Evolutionary conservation across 1,140 invertebrate genomes (phyloP), one percentile per base, ranked within the genome.

Genomic region (Listronotus oregonensis): DNA sequence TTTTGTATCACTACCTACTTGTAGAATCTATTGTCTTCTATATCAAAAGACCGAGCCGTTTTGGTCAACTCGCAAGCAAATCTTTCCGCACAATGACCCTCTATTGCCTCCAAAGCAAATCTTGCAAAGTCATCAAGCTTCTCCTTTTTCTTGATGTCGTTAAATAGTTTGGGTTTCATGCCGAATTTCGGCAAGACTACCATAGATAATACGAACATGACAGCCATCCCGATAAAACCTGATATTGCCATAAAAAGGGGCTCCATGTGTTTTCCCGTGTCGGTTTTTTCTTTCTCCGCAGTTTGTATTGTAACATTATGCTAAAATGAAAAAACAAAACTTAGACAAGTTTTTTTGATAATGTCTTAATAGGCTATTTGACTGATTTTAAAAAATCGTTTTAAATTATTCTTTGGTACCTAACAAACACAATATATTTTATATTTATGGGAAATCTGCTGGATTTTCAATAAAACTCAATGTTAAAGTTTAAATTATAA

Each of bases 221-320:
- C 73, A 0, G 81, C 79, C 72, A 82, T 78, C 6, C 80, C 80
- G 34, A 82, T 75, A 60, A 82, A 82, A 6, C 81, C 79, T 0
- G 80, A 79, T 66, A 82, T 79, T 6, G 81, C 81, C 77, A 81
- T 77, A 61, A 82, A 81, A 6, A 82, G 59, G 5, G 81, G 81
- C 57, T 82, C 79, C 27, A 81, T 57, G 7, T 46, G 61, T 67
- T 75, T 75, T 21, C 67, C 69, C 50, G 73, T 69, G 54, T 76
- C 69, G 39, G 71, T 66, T 8, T 69, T 59, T 1, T n/a, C 52
- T 11, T 55, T 44, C 17, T 52, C 64, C 11, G 60, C 21, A 32
- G 67, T 62, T 6, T 67, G 67, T 37, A 79, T 75, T 43, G 76
- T 73, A 14, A 78, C 67, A 52, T 77, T 77, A 52, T 78, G 77